Conservation (phyloP, 2,797 vertebrate genomes). For the Astyanax mexicanus region DNA sequence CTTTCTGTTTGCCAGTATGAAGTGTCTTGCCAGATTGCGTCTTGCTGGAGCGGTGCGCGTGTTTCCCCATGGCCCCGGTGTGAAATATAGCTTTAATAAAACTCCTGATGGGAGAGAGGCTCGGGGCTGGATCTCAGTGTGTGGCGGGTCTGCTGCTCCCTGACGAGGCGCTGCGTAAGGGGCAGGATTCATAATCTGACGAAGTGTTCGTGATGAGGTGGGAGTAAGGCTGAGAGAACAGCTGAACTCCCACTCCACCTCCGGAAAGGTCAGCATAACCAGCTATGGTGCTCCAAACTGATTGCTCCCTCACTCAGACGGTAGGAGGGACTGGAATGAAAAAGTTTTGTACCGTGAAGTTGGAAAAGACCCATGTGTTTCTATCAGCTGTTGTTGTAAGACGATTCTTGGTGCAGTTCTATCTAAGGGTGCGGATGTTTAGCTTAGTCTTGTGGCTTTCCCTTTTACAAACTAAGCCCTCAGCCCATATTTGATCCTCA, state of each 20-base stretch:
- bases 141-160: slow-evolving; percentile 35
- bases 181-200: slow-evolving; percentile 72
- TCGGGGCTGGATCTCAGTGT: slow-evolving; percentile 55
- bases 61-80: slow-evolving; percentile 20
- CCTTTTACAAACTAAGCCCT: no score
- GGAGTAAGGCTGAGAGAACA: not conserved
- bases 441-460: no score
- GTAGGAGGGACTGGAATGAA: not conserved
- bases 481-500: no score
- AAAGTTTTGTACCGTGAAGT: no score
- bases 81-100: slow-evolving; percentile 69
- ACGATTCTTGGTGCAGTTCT: no score
- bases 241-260: not conserved
- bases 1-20: slow-evolving; percentile 60
- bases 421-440: no score
- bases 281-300: not conserved
- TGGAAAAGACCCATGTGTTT: no score
- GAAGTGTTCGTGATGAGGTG: slow-evolving; percentile 65
- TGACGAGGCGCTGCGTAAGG: slow-evolving; percentile 18
- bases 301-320: not conserved
- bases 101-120: slow-evolving; percentile 61
- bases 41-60: slow-evolving; percentile 43
- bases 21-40: slow-evolving; percentile 67
- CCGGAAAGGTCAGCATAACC: slow-evolving; percentile 17
- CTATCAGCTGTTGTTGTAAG: no score